Conservation (phyloP, 2,113 vertebrate genomes). For the Blennius ocellaris region DNA sequence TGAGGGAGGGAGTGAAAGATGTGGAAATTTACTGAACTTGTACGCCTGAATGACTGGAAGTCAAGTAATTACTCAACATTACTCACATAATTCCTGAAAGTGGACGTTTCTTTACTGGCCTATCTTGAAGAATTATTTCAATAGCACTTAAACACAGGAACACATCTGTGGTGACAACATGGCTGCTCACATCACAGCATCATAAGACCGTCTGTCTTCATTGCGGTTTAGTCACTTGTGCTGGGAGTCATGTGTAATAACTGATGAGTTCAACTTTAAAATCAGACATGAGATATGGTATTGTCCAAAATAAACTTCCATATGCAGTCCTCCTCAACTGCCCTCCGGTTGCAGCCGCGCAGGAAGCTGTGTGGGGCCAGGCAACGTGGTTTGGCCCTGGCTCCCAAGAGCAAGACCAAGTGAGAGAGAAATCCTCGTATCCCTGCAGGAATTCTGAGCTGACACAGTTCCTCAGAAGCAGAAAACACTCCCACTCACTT, state of each 20-base stretch:
- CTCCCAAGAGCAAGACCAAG: conserved; percentile 35
- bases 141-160: conserved; percentile 2
- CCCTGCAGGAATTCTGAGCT: conserved; percentile 34
- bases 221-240: neutral
- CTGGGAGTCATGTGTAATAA: conserved; percentile 1
- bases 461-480: conserved; percentile 45
- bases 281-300: neutral
- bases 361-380: conserved; percentile 3
- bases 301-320: conserved; percentile 14
- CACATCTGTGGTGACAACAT: neutral
- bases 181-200: neutral
- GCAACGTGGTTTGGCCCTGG: conserved; percentile 17
- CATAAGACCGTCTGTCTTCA: neutral
- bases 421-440: conserved; percentile 43
- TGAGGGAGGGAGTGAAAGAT: conserved; percentile 30
- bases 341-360: neutral
- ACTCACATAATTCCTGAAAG: conserved; percentile 48
- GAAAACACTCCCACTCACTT: conserved; percentile 52
- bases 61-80: conserved; percentile 51
- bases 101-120: conserved; percentile 25
- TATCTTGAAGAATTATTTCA: conserved; percentile 9
- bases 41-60: conserved; percentile 36
- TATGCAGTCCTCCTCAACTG: neutral
- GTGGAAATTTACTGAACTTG: conserved; percentile 66
- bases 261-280: neutral